Conservation (phyloP, 2,113 vertebrate genomes). For the Podarcis muralis region DNA sequence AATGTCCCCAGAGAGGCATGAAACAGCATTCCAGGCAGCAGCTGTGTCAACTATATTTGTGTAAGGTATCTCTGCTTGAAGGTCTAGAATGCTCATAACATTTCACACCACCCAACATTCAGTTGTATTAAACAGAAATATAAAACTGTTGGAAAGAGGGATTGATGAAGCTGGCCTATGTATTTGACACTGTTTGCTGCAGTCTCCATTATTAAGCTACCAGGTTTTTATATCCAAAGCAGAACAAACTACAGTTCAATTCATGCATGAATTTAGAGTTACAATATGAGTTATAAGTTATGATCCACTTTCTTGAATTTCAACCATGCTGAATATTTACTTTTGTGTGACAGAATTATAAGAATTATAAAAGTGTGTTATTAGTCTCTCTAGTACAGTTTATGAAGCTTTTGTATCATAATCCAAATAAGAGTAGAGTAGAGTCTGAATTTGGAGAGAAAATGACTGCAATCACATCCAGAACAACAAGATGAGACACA, state of each 20-base stretch:
- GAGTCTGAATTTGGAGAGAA: neutral
- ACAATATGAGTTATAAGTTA: neutral
- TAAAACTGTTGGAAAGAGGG: neutral
- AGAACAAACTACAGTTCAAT: conserved; percentile 5
- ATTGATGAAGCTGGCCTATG: neutral
- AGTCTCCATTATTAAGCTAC: neutral
- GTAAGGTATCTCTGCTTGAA: neutral
- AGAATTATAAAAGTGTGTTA: neutral
- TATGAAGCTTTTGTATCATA: neutral
- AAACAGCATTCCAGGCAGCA: neutral
- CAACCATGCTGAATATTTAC: conserved; percentile 9
- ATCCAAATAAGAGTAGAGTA: neutral
- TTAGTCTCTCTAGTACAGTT: neutral
- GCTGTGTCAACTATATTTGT: neutral
- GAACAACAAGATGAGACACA: neutral
- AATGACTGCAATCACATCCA: neutral
- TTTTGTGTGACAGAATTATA: neutral
- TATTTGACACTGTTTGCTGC: conserved; percentile 24
- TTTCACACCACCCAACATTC: neutral
- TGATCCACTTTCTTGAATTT: neutral
- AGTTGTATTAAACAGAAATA: neutral
- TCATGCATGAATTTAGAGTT: conserved; percentile 11
- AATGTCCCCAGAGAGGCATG: neutral
- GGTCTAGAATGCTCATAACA: neutral
- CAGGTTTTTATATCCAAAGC: conserved; percentile 7